Evolutionary conservation across 2,113 vertebrate genomes (phyloP).

Genomic region (Cavia aperea): DNA sequence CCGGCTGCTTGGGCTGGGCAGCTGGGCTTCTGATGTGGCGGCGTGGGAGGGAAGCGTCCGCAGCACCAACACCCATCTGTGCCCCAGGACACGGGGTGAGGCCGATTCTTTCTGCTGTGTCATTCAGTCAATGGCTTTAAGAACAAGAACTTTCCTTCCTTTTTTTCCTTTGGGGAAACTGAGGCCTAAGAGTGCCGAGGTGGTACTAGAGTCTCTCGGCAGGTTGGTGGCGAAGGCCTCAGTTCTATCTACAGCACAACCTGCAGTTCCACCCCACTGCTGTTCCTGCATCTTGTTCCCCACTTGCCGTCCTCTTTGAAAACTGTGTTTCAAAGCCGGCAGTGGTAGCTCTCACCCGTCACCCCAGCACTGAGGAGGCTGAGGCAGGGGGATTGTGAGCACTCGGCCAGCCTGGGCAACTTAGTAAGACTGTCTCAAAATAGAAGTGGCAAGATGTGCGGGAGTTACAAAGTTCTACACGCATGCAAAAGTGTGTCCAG

Average conservation of each 20-base stretch:
- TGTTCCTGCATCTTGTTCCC: too few species aligned
- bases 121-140: background rate
- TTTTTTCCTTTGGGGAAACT: background rate
- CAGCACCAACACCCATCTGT: background rate
- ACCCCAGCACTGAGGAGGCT: too few species aligned
- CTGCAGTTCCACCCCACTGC: background rate
- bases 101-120: background rate
- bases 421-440: background rate
- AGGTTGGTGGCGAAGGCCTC: background rate
- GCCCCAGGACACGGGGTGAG: rapidly evolving
- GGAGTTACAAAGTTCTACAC: background rate
- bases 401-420: background rate
- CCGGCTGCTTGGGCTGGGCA: background rate
- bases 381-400: background rate
- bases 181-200: background rate
- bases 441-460: too few species aligned
- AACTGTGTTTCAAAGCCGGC: background rate
- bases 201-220: background rate
- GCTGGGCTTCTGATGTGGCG: too few species aligned
- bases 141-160: background rate
- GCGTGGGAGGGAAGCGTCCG: background rate
- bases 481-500: background rate
- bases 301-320: background rate
- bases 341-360: too few species aligned
- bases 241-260: rapidly evolving